phyloP scores from a whole-genome alignment of 2,888 invertebrate genomes.

The Epirrhoe tristata region DNA sequence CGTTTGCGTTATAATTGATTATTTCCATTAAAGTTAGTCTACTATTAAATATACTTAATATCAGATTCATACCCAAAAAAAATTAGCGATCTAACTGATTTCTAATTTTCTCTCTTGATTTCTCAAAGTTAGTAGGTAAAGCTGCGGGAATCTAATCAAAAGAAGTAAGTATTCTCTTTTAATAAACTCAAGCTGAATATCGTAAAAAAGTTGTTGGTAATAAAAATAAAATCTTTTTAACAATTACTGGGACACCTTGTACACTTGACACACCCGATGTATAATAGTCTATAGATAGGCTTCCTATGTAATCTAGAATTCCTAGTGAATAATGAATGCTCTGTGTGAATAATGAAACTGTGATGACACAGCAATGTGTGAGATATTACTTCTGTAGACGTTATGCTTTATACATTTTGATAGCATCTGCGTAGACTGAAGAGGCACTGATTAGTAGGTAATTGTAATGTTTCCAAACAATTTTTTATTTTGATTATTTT shows the following conservation, averaged over 20 bases:
- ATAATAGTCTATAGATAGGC: constrained; percentile 16
- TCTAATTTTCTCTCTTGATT: too few relatives aligned
- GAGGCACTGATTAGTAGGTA: not conserved
- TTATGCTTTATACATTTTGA: constrained; percentile 38
- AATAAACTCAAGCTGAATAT: not conserved
- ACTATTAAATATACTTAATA: too few relatives aligned
- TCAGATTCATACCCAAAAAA: too few relatives aligned
- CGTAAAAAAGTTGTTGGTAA: not conserved
- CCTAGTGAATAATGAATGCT: constrained; percentile 45
- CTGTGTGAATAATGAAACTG: constrained; percentile 46
- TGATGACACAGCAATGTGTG: constrained; percentile 44
- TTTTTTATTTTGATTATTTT: too few relatives aligned
- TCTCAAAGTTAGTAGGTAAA: too few relatives aligned
- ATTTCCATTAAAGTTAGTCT: too few relatives aligned
- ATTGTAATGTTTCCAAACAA: not conserved
- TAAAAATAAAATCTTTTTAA: not conserved
- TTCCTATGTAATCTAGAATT: constrained; percentile 43
- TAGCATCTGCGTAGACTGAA: constrained; percentile 13
- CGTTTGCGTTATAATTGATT: too few relatives aligned
- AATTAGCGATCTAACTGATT: too few relatives aligned
- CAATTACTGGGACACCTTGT: not conserved
- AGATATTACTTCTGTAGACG: constrained; percentile 43
- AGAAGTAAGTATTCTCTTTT: too few relatives aligned
- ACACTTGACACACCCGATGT: not conserved
- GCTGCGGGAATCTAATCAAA: too few relatives aligned